Evolutionary conservation across 2,888 invertebrate genomes (phyloP).

Genomic region (Morpho achilles): DNA sequence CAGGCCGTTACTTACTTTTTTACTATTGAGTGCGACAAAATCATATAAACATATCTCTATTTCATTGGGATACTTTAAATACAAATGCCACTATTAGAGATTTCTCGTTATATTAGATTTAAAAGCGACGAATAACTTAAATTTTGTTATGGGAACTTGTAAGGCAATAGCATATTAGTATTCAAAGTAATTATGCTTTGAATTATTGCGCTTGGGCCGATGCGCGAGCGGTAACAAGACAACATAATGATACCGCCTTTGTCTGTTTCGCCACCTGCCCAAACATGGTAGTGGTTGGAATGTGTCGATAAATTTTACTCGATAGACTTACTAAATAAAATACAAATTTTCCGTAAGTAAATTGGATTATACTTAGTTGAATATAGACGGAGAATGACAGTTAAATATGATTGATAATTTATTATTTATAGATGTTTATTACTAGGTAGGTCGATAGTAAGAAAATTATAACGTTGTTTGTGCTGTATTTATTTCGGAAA

Average conservation of each 20-base stretch:
- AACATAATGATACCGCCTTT: conserved; percentile 76
- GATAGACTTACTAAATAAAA: neutral
- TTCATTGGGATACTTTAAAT: too few species aligned
- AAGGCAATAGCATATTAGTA: conserved; percentile 41
- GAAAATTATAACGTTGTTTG: too few species aligned
- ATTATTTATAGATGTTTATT: too few species aligned
- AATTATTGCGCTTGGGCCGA: conserved; percentile 59
- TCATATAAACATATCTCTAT: too few species aligned
- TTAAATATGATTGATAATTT: too few species aligned
- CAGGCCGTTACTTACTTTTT: too few species aligned
- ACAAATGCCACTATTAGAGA: too few species aligned
- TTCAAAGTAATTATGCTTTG: conserved; percentile 67
- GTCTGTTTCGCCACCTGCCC: conserved; percentile 79
- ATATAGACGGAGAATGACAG: too few species aligned
- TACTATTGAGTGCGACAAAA: too few species aligned
- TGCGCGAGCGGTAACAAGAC: conserved; percentile 75
- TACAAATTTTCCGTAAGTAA: neutral
- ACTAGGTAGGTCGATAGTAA: too few species aligned
- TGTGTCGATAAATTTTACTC: conserved; percentile 30
- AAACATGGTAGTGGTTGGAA: conserved; percentile 54
- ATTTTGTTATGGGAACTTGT: conserved; percentile 17
- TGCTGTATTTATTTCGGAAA: too few species aligned
- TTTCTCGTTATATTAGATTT: neutral
- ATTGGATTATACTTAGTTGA: too few species aligned
- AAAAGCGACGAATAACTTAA: conserved; percentile 6